Evolutionary conservation across 1,140 invertebrate genomes (phyloP).

Genomic region (Tyrophagus putrescentiae): DNA sequence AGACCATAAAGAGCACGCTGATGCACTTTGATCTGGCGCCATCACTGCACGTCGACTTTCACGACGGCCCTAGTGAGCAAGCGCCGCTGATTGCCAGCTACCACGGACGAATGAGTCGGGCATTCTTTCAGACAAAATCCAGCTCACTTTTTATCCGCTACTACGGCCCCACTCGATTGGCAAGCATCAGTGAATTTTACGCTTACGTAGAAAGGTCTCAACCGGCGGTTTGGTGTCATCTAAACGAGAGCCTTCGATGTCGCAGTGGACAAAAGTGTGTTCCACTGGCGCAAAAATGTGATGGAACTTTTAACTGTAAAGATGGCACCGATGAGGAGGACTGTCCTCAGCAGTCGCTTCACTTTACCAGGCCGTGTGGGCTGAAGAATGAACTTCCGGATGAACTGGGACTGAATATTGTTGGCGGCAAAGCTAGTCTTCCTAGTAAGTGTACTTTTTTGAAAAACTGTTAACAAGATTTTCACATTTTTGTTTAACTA

Average conservation of each 20-base stretch:
- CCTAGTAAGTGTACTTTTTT: neutral
- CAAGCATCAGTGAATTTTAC: neutral
- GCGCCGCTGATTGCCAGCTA: neutral
- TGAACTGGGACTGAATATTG: conserved; percentile 27
- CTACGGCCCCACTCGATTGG: neutral
- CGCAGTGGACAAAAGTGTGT: conserved; percentile 57
- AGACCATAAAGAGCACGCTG: neutral
- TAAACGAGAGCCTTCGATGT: conserved; percentile 31
- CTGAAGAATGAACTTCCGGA: neutral
- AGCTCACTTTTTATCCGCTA: neutral
- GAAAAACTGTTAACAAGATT: neutral
- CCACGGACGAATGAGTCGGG: neutral
- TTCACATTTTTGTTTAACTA: neutral
- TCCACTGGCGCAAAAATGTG: conserved; percentile 61
- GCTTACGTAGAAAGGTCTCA: neutral
- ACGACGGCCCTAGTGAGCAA: neutral
- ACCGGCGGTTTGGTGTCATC: neutral
- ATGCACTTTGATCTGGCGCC: neutral
- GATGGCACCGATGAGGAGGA: conserved; percentile 61
- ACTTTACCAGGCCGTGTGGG: neutral
- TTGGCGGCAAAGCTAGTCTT: conserved; percentile 31
- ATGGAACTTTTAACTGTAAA: conserved; percentile 74
- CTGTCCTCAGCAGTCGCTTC: conserved; percentile 11
- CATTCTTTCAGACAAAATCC: neutral
- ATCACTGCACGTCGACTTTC: neutral